A percentile compares a stretch with the other conserved stretches of the same genome.
These are phyloP conservation scores for Hypselothyrea guttata DNA, from an alignment of 2,888 invertebrate genomes.

Conservation along the genomic window DNA sequence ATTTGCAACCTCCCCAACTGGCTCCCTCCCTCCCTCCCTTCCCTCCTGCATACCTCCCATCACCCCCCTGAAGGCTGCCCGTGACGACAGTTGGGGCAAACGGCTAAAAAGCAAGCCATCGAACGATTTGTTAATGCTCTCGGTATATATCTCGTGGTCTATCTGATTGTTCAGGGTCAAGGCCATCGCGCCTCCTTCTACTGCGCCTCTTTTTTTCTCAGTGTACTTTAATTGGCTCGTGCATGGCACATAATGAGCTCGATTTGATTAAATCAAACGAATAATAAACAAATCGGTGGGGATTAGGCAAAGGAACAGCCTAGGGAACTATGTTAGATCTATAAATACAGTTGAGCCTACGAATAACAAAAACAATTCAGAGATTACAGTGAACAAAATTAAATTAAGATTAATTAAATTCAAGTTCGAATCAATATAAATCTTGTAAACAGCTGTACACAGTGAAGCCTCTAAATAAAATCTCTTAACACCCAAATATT, in stretches of 20 bases:
- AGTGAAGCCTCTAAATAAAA: too few species aligned
- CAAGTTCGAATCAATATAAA: too few species aligned
- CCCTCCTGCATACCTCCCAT: constrained; percentile 3
- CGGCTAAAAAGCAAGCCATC: constrained; percentile 44
- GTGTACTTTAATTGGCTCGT: constrained; percentile 14
- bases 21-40: not conserved
- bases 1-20: constrained; percentile 35
- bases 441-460: too few species aligned
- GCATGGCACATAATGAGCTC: constrained; percentile 3
- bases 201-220: not conserved
- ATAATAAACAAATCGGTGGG: not conserved
- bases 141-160: constrained; percentile 9
- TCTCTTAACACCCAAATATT: too few species aligned
- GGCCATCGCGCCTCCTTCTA: constrained; percentile 21
- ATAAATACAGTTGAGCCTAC: too few species aligned
- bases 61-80: constrained; percentile 59
- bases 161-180: constrained; percentile 35
- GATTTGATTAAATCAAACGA: not conserved
- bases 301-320: too few species aligned
- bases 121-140: constrained; percentile 32
- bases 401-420: too few species aligned
- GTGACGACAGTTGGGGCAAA: constrained; percentile 63
- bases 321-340: too few species aligned
- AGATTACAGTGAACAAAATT: too few species aligned
- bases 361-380: too few species aligned